Base-by-base conservation (phyloP, 2,113 vertebrate genomes). In the Anas platyrhynchos region DNA sequence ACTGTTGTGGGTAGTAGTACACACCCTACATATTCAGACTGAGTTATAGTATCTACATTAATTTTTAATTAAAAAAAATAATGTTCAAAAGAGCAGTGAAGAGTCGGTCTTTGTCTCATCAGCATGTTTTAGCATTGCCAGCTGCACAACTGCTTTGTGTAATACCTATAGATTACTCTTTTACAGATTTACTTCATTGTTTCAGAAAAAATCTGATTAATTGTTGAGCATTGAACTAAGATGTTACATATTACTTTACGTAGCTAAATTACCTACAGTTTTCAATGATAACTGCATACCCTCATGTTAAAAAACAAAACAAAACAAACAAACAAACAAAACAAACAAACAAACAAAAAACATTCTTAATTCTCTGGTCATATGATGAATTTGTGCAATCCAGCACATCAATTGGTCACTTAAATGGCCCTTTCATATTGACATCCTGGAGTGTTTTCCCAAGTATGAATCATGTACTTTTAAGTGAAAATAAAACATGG, bases 181-280 rank as follows among this genome's bases (percentile, higher is more conserved):
- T 79, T 41, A 78, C 11, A 81, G 62, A 79, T 82, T 73, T 88
- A 62, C 54, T 74, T 61, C 5, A 11, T 58, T 88, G 20, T 72
- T 96, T 86, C 58, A 93, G 65, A 95, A 92, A 92, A 56, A 32
- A 79, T 43, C 52, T 79, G 76, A 88, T 92, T 80, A 95, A 95
- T 66, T 85, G 67, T 16, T 73, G 13, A 55, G 11, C 41, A 80
- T 21, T 88, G 56, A 92, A 34, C 4, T 92, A 86, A 79, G 50
- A 56, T 71, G 79, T 90, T 86, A 82, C 62, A 17, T 74, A 82
- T 93, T 91, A 88, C 8, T 88, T 91, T 34, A 65, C 20, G 69
- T 85, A 91, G 58, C 44, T 91, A 94, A 88, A 92, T 88, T 66
- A 92, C 17, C 41, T 71, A 31, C 1, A 34, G 22, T 58, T 96